Percentiles rank a stretch among this genome's conserved stretches.
Evolutionary conservation across 1,140 invertebrate genomes (phyloP).

Genomic region (Trachelipus rathkii): DNA sequence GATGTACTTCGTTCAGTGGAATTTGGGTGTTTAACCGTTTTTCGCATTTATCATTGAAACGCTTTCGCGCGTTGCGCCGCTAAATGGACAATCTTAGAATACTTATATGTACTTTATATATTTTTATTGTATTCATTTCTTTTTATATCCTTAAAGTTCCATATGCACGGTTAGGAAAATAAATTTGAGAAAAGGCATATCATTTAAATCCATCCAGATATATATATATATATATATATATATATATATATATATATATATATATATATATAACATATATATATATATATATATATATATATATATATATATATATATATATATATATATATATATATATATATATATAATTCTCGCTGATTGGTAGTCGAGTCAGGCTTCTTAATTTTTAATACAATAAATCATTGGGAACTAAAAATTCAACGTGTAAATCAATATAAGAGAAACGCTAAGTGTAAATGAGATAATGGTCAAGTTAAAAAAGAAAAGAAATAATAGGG

Average conservation of each 20-base stretch:
- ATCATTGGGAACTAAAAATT: not conserved
- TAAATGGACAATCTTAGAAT: no score
- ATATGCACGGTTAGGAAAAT: no score
- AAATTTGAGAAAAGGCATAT: no score
- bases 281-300: not conserved
- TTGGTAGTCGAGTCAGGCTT: not conserved
- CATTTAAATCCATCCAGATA: no score
- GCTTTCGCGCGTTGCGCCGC: no score
- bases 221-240: not conserved
- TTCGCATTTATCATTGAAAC: no score
- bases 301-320: not conserved
- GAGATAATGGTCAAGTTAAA: not conserved
- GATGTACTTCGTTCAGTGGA: no score
- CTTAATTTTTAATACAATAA: no score
- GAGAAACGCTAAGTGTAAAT: not conserved
- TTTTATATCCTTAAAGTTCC: no score
- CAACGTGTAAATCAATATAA: not conserved
- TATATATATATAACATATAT: constrained; percentile 14
- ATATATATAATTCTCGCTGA: not conserved
- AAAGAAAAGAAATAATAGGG: not conserved
- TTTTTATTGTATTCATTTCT: no score
- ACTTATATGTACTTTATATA: no score
- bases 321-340: constrained; percentile 15
- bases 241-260: constrained; percentile 7
- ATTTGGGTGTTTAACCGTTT: no score